phyloP scores from a whole-genome alignment of 2,113 vertebrate genomes.

The Butastur rufipennis region DNA sequence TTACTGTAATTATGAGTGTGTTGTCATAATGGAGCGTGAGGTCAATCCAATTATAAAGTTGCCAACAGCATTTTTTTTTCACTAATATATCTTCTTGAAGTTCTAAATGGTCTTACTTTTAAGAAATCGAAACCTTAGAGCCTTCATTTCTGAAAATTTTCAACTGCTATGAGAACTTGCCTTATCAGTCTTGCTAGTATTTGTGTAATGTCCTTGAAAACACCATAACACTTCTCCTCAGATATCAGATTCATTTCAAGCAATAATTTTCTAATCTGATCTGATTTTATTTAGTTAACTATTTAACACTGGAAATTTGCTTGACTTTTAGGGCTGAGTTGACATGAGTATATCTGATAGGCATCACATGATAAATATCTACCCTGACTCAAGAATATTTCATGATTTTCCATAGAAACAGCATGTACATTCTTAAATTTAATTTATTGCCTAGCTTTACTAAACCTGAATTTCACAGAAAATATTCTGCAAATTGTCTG shows the following conservation, averaged over 20 bases:
- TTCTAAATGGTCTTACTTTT: not conserved
- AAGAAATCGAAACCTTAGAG: not conserved
- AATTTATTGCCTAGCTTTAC: not conserved
- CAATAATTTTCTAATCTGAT: slow-evolving; percentile 45
- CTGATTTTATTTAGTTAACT: slow-evolving; percentile 10
- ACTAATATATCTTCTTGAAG: not conserved
- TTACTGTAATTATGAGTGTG: slow-evolving; percentile 19
- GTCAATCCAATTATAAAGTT: slow-evolving; percentile 41
- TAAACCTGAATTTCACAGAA: not conserved
- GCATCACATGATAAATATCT: slow-evolving; percentile 61
- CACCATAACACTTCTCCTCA: not conserved
- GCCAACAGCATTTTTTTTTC: not conserved
- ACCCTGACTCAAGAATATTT: slow-evolving; percentile 56
- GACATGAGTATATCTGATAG: slow-evolving; percentile 50
- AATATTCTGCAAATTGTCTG: not conserved
- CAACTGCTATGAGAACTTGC: slow-evolving; percentile 22
- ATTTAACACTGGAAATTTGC: slow-evolving; percentile 54
- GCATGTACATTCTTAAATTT: not conserved
- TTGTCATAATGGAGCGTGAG: not conserved
- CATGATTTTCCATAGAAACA: slow-evolving; percentile 19
- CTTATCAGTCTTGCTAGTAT: not conserved
- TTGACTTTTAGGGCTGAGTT: slow-evolving; percentile 19
- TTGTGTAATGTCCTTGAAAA: slow-evolving; percentile 18
- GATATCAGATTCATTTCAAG: slow-evolving; percentile 45
- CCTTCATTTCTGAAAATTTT: slow-evolving; percentile 9